A percentile compares a stretch with the other conserved stretches of the same genome.
phyloP scores from a whole-genome alignment of 2,113 vertebrate genomes.

The Cryptomyrus ogoouensis region DNA sequence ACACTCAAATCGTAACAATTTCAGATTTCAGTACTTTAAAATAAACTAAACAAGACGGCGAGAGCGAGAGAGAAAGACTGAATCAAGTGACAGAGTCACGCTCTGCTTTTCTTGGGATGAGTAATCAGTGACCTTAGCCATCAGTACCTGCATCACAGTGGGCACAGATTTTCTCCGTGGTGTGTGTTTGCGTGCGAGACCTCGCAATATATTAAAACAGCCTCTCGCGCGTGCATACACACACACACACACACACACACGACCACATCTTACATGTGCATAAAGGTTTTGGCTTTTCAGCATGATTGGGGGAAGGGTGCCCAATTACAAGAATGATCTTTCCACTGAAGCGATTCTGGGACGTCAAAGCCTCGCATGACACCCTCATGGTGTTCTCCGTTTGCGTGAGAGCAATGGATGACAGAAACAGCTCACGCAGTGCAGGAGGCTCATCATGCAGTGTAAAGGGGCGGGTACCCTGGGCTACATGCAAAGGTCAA shows the following conservation, averaged over 20 bases:
- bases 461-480: background rate
- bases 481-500: background rate
- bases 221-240: background rate
- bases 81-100: conserved; percentile 6
- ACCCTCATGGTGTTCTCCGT: background rate
- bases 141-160: background rate
- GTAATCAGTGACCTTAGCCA: background rate
- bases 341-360: conserved; percentile 17
- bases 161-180: background rate
- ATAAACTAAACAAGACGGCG: background rate
- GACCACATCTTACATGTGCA: background rate
- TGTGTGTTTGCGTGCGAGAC: conserved; percentile 1
- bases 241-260: background rate
- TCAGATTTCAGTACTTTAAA: background rate
- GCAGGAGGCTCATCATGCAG: background rate
- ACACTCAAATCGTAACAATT: background rate
- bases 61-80: background rate
- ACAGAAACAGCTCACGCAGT: background rate
- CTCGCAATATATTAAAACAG: background rate
- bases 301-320: background rate
- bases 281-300: background rate
- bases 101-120: conserved; percentile 16
- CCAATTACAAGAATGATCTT: conserved; percentile 4
- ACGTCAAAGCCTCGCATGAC: background rate
- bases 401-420: background rate